Conservation (phyloP, 2,113 vertebrate genomes). For the Bostrychus sinensis region DNA sequence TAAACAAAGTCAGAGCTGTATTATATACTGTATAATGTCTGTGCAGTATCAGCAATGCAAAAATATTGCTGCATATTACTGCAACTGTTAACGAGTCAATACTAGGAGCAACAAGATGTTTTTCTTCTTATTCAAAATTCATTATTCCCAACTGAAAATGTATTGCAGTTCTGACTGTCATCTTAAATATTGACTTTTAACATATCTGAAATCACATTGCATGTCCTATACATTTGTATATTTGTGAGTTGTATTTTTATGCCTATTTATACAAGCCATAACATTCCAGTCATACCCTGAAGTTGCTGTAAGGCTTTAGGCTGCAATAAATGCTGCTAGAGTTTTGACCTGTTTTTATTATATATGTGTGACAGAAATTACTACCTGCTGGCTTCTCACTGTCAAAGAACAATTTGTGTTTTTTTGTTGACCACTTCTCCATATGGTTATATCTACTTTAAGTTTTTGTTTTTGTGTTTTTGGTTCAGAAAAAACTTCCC, state of each 20-base stretch:
- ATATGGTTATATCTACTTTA: not conserved
- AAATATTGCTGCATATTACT: too few species aligned
- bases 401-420: not conserved
- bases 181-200: too few species aligned
- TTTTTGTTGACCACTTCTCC: not conserved
- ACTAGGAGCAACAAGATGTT: too few species aligned
- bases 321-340: not conserved
- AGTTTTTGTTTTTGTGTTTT: constrained; percentile 9
- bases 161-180: too few species aligned
- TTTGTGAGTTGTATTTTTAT: too few species aligned
- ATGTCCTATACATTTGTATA: too few species aligned
- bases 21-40: too few species aligned
- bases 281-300: not conserved
- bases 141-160: too few species aligned
- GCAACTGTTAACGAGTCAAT: too few species aligned
- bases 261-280: not conserved
- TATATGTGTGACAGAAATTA: not conserved
- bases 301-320: not conserved
- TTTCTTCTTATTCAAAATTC: too few species aligned
- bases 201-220: too few species aligned
- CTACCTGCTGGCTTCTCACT: not conserved
- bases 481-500: constrained; percentile 19
- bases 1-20: not conserved
- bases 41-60: too few species aligned
- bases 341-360: not conserved